Base-by-base conservation (phyloP, 2,888 invertebrate genomes). In the Celastrina argiolus region DNA sequence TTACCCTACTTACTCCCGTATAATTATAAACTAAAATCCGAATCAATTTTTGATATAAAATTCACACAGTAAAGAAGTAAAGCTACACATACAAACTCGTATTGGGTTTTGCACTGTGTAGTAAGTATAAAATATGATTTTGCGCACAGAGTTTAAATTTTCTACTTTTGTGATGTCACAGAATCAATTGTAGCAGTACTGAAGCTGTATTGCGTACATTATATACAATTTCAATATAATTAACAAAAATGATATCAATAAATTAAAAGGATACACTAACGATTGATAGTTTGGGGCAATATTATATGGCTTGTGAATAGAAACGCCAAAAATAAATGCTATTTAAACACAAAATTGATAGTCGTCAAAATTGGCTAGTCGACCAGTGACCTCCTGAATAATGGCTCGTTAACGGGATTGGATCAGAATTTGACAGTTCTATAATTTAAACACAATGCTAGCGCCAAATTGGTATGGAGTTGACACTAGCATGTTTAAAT, bases 251-350 rank as follows among this genome's bases (percentile, higher is more conserved):
- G 12, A 26, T 12, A 26, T 22, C 22, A 26, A 51, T 51, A 51
- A 51, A 51, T 22, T 51, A 51, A 22, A 36, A 51, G 16, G 22
- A 51, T 10, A 16, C 45, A 45, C 8, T 51, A 51, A 36, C 36
- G 10, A 10, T 36, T 36, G 36, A 36, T 22, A 51, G 22, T 51
- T 26, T 51, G 51, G 51, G 22, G 22, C 51, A 12, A 51, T 51
- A 10, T 36, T 10, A 36, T 22, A 51, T 51, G 22, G 51, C 51
- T 14, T 51, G 51, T 22, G 22, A 51, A 51, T 26, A 51, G 22
- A 22, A 18, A 51, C 51, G 51, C 51, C 51, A 51, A 51, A 36
- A 51, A 51, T 51, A 51, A 51, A 51, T 51, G 51, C 51, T 26
- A 51, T 51, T 45, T 1, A 51, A 45, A 26, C 26, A 22, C 26